Base-by-base conservation (phyloP, 37 sponge, comb jelly and placozoan species). In the Agelas oroides region DNA sequence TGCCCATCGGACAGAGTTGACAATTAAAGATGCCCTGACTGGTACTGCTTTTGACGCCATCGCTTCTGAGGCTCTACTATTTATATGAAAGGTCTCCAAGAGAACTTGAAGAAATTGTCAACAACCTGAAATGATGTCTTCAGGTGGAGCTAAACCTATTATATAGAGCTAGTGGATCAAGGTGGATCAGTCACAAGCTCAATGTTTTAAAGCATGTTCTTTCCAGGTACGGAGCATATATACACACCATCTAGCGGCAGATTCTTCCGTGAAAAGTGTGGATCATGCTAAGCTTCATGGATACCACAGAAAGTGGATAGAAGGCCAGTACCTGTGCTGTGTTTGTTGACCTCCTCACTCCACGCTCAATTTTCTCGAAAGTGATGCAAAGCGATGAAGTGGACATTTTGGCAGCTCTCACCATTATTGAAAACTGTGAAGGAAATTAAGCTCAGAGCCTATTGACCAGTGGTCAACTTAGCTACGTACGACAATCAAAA, bases 321-420 rank as follows among this genome's bases (percentile, higher is more conserved):
- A 89, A 46, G 90, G 78, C 33, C 83, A 89, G 79, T 89, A 78
- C 54, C 32, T 89, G 90, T 83, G 90, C 86, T 27, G 15, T 85
- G 13, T 89, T 89, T 58, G 72, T 83, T 31, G 88, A 87, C 70
- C 81, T 87, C 36, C 66, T 87, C 53, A 37, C 32, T 20, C 77
- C 77, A 24, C 57, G 77, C 30, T 31, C 40, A 5, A 76, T 59
- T 11, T 33, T 76, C 3, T 76, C 77, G 24, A 76, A 76, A 35
- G 77, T 76, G 5, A 56, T 76, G 61, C 77, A 76, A 34, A 27
- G 36, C 11, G 77, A 76, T 57, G 77, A 76, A 25, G 2, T 76
- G 61, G 77, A 76, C 25, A 35, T 76, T 1, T 35, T 76, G 8
- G 61, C 46, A 12, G 46, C 46, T 8, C 8, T 46, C 46, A 46